These are phyloP conservation scores for Salticus scenicus DNA, from an alignment of 2,888 invertebrate species.

Conservation along the genomic window DNA sequence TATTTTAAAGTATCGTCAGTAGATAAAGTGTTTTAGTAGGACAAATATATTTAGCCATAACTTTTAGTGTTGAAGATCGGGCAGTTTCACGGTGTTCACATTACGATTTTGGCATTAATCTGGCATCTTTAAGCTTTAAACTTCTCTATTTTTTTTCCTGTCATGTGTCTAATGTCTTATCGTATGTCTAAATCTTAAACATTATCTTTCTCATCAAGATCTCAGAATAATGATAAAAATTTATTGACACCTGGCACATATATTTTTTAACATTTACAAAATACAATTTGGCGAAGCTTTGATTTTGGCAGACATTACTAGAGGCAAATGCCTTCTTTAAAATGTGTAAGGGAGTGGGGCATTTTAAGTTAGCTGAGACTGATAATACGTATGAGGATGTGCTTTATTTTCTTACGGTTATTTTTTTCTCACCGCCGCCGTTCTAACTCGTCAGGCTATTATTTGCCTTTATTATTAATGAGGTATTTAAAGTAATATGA, in stretches of 20 bases:
- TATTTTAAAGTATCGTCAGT: too few species aligned
- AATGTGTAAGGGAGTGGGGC: not conserved
- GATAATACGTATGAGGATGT: slow-evolving; percentile 16
- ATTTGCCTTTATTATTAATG: not conserved
- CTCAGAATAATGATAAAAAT: not conserved
- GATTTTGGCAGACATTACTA: slow-evolving; percentile 38
- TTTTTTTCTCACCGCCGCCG: not conserved
- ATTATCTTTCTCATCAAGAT: not conserved
- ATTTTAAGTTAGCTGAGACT: not conserved
- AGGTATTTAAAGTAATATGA: not conserved
- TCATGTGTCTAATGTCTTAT: too few species aligned
- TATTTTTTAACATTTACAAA: not conserved
- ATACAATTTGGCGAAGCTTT: slow-evolving; percentile 33
- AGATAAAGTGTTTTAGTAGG: too few species aligned
- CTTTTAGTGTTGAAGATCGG: too few species aligned
- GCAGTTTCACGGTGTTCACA: too few species aligned
- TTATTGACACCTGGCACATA: not conserved
- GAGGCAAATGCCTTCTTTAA: slow-evolving; percentile 12
- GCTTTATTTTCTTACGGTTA: not conserved
- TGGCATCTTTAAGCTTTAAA: too few species aligned
- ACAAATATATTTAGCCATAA: too few species aligned
- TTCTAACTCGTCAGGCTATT: not conserved
- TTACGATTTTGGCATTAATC: too few species aligned
- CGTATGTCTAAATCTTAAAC: too few species aligned
- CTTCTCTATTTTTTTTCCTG: too few species aligned